Evolutionary conservation across 2,888 invertebrate species (phyloP).

Genomic region (Malthinus seriepunctatus): DNA sequence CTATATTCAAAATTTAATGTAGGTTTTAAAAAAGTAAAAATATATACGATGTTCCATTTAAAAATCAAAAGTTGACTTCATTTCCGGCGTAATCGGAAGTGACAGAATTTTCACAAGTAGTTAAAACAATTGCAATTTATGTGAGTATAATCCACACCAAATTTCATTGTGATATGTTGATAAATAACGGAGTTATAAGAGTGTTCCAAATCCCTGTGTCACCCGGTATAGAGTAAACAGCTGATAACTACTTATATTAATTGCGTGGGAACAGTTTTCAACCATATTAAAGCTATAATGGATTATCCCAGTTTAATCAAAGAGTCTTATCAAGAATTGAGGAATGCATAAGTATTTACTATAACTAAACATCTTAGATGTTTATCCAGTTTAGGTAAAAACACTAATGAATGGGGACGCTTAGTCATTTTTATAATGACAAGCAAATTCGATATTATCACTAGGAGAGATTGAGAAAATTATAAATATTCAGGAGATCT

Average conservation of each 20-base stretch:
- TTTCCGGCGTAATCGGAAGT: no score
- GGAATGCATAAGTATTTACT: constrained; percentile 12
- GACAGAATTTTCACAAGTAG: no score
- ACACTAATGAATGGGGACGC: neutral
- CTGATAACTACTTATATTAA: constrained; percentile 7
- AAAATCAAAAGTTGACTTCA: no score
- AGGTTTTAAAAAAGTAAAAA: no score
- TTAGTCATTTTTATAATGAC: constrained; percentile 1
- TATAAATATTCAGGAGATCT: no score
- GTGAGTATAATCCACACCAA: no score
- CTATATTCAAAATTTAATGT: no score
- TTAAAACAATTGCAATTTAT: no score
- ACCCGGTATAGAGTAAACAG: neutral
- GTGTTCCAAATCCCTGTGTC: no score
- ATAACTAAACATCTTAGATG: constrained; percentile 12
- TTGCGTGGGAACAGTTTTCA: neutral
- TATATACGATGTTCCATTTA: no score
- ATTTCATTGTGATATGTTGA: no score
- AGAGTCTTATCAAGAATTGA: constrained; percentile 5
- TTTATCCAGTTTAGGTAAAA: neutral
- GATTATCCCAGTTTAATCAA: constrained; percentile 1
- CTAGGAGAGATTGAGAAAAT: neutral
- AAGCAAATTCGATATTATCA: neutral
- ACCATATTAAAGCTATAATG: constrained; percentile 3
- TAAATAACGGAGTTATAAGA: no score